Evolutionary conservation across 2,797 vertebrate genomes (phyloP).

Genomic region (Podarcis siculus): DNA sequence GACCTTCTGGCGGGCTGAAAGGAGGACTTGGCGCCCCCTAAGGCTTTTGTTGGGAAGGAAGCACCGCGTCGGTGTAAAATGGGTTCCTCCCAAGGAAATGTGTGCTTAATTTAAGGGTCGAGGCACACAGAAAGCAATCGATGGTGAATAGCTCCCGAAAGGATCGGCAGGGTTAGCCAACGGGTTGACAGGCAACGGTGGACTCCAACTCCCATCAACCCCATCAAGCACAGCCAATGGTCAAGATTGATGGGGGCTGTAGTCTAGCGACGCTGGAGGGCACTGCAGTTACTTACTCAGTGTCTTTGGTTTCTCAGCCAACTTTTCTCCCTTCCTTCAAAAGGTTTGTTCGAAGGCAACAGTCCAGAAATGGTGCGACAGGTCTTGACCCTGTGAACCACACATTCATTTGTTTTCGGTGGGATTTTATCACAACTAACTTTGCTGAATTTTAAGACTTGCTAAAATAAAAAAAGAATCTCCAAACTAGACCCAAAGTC

Average conservation of each 20-base stretch:
- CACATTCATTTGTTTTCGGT: not conserved
- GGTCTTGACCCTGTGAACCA: not conserved
- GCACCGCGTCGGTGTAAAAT: not conserved
- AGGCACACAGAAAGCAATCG: not conserved
- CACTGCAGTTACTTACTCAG: no score
- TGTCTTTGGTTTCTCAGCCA: not conserved
- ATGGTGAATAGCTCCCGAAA: not conserved
- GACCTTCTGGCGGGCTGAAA: not conserved
- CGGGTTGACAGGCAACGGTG: no score
- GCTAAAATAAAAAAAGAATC: not conserved
- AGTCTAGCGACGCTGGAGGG: no score
- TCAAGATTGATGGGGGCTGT: no score
- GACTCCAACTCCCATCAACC: no score
- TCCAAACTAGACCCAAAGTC: not conserved
- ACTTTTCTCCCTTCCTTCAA: not conserved
- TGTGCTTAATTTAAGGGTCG: not conserved
- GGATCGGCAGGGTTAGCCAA: no score
- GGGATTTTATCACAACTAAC: not conserved
- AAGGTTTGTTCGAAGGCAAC: not conserved
- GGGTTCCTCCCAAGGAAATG: not conserved
- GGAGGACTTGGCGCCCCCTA: not conserved
- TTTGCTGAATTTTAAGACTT: not conserved
- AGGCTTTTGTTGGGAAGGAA: not conserved
- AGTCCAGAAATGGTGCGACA: not conserved
- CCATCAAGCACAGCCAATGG: no score